Conservation (phyloP, 92 coral and sea anemone species). For the Siderastrea radians region DNA sequence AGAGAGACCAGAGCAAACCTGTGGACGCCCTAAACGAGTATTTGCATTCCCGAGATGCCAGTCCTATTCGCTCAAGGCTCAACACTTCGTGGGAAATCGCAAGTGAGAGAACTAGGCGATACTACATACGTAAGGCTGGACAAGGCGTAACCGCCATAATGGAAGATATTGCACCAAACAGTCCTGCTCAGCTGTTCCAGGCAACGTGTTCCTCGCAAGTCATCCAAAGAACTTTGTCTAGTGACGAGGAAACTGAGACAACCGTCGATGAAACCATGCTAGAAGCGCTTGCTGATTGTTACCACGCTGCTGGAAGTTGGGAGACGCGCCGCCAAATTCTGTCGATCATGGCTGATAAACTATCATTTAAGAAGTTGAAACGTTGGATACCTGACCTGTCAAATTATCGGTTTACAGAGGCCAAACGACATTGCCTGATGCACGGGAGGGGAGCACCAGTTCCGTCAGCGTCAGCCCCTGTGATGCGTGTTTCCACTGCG, state of each 20-base stretch:
- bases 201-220: constrained; percentile 34
- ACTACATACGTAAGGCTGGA: constrained; percentile 61
- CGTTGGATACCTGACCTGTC: not conserved
- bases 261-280: constrained; percentile 59
- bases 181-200: constrained; percentile 52
- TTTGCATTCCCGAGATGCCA: constrained; percentile 65
- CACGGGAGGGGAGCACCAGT: constrained; percentile 65
- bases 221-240: constrained; percentile 50
- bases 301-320: constrained; percentile 54
- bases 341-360: constrained; percentile 9
- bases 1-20: constrained; percentile 36
- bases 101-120: constrained; percentile 57
- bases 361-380: not conserved
- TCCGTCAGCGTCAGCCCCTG: constrained; percentile 40
- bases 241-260: constrained; percentile 26
- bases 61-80: constrained; percentile 74
- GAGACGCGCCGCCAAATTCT: not conserved
- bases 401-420: not conserved
- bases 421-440: constrained; percentile 60
- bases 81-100: constrained; percentile 60
- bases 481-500: constrained; percentile 49
- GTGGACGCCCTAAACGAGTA: constrained; percentile 63
- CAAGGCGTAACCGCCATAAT: constrained; percentile 68
- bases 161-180: constrained; percentile 70
- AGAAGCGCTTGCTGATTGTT: constrained; percentile 59